Evolutionary conservation across 2,113 vertebrate species (phyloP).

Genomic region (Brienomyrus brachyistius): DNA sequence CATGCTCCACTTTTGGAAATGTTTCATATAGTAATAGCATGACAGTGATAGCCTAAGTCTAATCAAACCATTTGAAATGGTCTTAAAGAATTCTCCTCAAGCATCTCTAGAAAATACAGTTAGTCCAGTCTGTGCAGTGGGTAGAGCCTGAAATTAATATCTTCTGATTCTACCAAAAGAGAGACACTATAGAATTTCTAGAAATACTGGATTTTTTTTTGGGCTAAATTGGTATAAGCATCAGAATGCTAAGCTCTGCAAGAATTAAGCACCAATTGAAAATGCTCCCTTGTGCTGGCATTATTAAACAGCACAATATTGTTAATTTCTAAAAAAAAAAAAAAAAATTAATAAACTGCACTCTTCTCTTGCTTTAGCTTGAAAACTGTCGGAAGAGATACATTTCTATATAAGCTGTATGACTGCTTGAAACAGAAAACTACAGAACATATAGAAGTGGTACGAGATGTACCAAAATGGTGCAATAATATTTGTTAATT

Average conservation of each 20-base stretch:
- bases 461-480: background rate
- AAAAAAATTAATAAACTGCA: background rate
- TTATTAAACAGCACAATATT: background rate
- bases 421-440: background rate
- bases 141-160: background rate
- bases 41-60: background rate
- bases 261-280: background rate
- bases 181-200: background rate
- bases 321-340: background rate
- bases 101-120: background rate
- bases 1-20: background rate
- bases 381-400: background rate
- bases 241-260: background rate
- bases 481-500: background rate
- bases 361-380: background rate
- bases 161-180: background rate
- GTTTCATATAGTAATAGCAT: background rate
- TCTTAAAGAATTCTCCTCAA: background rate
- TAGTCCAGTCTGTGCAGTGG: background rate
- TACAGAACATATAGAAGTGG: background rate
- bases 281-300: background rate
- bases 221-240: background rate
- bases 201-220: background rate
- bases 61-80: background rate
- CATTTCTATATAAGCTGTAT: background rate